Conservation (phyloP, 2,113 vertebrate species). For the Cyprinus carpio region DNA sequence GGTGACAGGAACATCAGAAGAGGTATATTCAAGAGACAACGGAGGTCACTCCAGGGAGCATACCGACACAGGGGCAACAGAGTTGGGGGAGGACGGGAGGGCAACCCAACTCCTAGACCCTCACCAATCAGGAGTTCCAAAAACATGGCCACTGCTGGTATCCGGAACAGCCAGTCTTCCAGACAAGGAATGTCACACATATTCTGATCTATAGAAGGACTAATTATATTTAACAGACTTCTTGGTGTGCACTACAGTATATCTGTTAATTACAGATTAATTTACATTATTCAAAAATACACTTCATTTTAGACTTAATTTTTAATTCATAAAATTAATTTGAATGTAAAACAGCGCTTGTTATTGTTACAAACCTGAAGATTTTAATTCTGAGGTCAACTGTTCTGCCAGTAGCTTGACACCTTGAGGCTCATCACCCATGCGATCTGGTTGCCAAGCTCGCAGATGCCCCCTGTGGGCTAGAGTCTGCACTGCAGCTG, state of each 20-base stretch:
- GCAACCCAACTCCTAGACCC: slow-evolving; percentile 72
- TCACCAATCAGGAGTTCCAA: slow-evolving; percentile 80
- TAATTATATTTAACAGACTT: background rate
- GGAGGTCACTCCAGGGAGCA: slow-evolving; percentile 69
- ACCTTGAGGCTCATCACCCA: slow-evolving; percentile 67
- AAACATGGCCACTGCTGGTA: slow-evolving; percentile 80
- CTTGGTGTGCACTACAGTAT: too few species aligned
- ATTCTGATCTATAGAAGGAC: slow-evolving; percentile 66
- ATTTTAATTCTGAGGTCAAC: slow-evolving; percentile 82
- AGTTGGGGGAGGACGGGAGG: slow-evolving; percentile 60
- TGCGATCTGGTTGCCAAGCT: slow-evolving; percentile 81
- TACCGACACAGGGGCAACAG: slow-evolving; percentile 81
- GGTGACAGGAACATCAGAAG: slow-evolving; percentile 81
- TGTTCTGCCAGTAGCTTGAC: slow-evolving; percentile 79
- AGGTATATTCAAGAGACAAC: slow-evolving; percentile 83
- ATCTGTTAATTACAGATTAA: too few species aligned
- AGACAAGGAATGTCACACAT: slow-evolving; percentile 72
- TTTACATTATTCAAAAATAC: background rate
- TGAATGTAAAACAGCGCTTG: background rate
- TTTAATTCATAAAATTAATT: background rate
- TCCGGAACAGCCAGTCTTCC: slow-evolving; percentile 86
- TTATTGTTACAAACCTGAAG: slow-evolving; percentile 72
- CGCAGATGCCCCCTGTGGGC: slow-evolving; percentile 76
- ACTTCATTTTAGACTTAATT: too few species aligned
- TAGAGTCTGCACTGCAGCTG: slow-evolving; percentile 79